Evolutionary conservation across 2,113 vertebrate genomes (phyloP).

Genomic region (Catharus fuscescens): DNA sequence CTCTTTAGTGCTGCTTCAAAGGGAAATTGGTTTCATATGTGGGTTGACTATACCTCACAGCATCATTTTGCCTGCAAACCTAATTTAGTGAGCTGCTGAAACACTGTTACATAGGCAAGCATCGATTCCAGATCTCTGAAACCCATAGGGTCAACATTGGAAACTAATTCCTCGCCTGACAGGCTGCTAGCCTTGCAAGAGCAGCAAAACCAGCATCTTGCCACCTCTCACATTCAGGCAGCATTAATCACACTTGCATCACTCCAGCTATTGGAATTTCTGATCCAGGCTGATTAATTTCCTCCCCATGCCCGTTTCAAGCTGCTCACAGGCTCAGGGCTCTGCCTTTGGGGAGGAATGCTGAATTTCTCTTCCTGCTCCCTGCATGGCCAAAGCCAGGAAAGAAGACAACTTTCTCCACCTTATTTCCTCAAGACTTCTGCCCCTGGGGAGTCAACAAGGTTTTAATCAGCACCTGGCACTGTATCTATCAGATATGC

Average conservation of each 20-base stretch:
- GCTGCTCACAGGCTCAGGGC: background rate
- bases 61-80: conserved; percentile 27
- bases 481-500: conserved; percentile 78
- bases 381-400: background rate
- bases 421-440: conserved; percentile 47
- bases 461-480: conserved; percentile 72
- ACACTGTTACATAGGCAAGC: conserved; percentile 29
- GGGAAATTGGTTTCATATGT: conserved; percentile 62
- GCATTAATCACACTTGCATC: conserved; percentile 54
- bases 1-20: conserved; percentile 32
- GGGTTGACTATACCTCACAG: conserved; percentile 47
- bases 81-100: conserved; percentile 59
- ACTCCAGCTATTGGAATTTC: conserved; percentile 53
- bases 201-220: conserved; percentile 8
- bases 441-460: conserved; percentile 31
- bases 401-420: conserved; percentile 18
- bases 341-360: background rate
- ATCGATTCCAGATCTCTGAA: conserved; percentile 32
- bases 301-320: background rate
- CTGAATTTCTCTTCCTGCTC: conserved; percentile 2
- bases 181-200: conserved; percentile 50
- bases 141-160: conserved; percentile 6
- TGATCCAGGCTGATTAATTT: conserved; percentile 53
- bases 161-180: conserved; percentile 32
- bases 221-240: conserved; percentile 46